Base-by-base conservation (phyloP, 2,113 vertebrate species). In the Leuciscus idus region DNA sequence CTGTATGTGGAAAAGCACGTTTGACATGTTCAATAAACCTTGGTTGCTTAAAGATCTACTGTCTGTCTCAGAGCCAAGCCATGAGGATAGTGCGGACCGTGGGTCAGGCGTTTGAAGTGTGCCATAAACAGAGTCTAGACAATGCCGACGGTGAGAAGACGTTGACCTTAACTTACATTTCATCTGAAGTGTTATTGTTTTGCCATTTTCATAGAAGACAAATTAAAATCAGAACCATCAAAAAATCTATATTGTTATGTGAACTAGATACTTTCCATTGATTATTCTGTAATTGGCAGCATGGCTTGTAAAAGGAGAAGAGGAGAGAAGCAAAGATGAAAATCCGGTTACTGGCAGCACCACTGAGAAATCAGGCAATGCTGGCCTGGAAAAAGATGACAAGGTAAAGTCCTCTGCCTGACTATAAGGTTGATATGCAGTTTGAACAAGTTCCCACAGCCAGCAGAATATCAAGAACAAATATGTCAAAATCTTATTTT, bases 31-130 rank as follows among this genome's bases (percentile, higher is more conserved):
- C 39, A 50, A 59, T 79, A 57, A 70, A 52, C 26, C 17, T 21
- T n/a, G 23, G 28, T 50, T 26, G 1, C 46, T 33, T 50, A 62
- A 81, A 81, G 13, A 83, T 84, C 28, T 52, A 23, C 59, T 61
- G 30, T 78, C 83, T 0, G 48, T 78, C 48, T 0, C 91, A 99
- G 98, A 99, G 97, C 88, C 98, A 99, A 78, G 98, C 98, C 80
- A 98, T 99, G 98, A 95, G 97, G 86, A 98, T 99, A 0, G 98
- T 99, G 66, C 94, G 97, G 84, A 99, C 98, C 0, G 97, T 99
- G 89, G 98, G 98, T 4, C 98, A 99, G 91, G 98, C 98, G 0
- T 99, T 99, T 0, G 98, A 99, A 86, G 98, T 99, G 85, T 99
- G 98, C 88, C 98, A 99, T 92, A 98, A 99, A 93, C 94, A 98